Percentiles rank a stretch among this genome's conserved stretches.
phyloP scores from a whole-genome alignment of 2,797 vertebrate species.

The Nannoperca obscura region DNA sequence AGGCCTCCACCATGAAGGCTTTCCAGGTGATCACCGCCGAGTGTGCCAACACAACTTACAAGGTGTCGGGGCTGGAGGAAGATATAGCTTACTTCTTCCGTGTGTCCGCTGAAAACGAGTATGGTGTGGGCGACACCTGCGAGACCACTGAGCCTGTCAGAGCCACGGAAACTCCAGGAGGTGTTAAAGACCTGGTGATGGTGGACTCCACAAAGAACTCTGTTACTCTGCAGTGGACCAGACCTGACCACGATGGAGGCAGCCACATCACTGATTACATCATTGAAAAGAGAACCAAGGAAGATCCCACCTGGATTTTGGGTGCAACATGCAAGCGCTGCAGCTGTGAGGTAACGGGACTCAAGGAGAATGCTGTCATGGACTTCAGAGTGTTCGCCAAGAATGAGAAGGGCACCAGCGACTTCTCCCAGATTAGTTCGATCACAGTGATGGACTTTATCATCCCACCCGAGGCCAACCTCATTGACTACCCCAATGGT shows the following conservation, averaged over 20 bases:
- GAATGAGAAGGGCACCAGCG: constrained; percentile 97
- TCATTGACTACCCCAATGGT: constrained; percentile 92
- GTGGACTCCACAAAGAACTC: constrained; percentile 95
- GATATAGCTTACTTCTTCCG: constrained; percentile 95
- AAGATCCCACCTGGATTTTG: constrained; percentile 88
- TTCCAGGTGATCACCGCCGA: constrained; percentile 91
- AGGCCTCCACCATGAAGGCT: constrained; percentile 95
- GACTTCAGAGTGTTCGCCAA: constrained; percentile 95
- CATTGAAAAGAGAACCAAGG: constrained; percentile 91
- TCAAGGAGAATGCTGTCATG: constrained; percentile 90
- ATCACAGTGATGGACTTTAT: constrained; percentile 92
- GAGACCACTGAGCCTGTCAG: constrained; percentile 93
- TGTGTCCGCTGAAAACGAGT: constrained; percentile 97
- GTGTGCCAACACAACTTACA: constrained; percentile 91
- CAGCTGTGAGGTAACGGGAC: constrained; percentile 89
- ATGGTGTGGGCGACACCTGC: constrained; percentile 93
- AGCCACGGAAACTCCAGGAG: constrained; percentile 93
- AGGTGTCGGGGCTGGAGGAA: constrained; percentile 91
- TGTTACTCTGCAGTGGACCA: constrained; percentile 92
- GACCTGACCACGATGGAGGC: constrained; percentile 96
- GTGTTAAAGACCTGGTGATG: constrained; percentile 91
- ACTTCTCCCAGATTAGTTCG: constrained; percentile 90
- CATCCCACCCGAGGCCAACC: constrained; percentile 92
- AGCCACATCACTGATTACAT: constrained; percentile 95
- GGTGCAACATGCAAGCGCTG: constrained; percentile 91